Evolutionary conservation across 2,113 vertebrate genomes (phyloP).

Genomic region (Lycaon pictus): DNA sequence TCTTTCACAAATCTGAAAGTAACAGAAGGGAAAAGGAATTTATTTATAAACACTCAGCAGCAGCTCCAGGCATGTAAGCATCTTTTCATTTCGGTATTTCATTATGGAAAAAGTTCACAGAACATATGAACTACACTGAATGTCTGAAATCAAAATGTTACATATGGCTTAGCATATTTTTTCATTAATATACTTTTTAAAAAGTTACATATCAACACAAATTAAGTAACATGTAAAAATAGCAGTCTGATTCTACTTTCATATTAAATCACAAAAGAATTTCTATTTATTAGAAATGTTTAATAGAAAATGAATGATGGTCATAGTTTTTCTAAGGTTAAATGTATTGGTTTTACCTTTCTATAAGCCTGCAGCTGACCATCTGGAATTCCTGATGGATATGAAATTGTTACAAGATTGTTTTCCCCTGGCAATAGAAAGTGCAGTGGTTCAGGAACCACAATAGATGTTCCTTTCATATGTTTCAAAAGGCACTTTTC

Average conservation of each 20-base stretch:
- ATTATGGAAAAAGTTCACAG: constrained; percentile 20
- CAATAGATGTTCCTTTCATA: constrained; percentile 91
- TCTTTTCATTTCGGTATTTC: constrained; percentile 20
- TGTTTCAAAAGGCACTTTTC: constrained; percentile 92
- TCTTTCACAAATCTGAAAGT: constrained; percentile 7
- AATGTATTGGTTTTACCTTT: constrained; percentile 86
- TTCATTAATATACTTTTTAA: not conserved
- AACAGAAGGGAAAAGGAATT: not conserved
- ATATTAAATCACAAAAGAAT: constrained; percentile 40
- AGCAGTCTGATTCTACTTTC: not conserved
- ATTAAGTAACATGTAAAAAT: constrained; percentile 25
- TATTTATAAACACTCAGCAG: not conserved
- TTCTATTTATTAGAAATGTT: constrained; percentile 26
- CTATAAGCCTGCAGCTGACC: constrained; percentile 90
- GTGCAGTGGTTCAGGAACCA: constrained; percentile 94
- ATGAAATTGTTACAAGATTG: constrained; percentile 91
- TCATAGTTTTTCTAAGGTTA: not conserved
- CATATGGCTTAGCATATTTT: not conserved
- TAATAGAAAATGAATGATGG: not conserved
- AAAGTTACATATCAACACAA: constrained; percentile 48
- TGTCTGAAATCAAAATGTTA: constrained; percentile 54
- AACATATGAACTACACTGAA: not conserved
- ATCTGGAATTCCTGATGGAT: constrained; percentile 93
- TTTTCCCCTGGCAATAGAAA: constrained; percentile 92
- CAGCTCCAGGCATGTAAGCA: not conserved